Evolutionary conservation across 1,140 invertebrate genomes (phyloP).

Genomic region (Laupala kohalensis): DNA sequence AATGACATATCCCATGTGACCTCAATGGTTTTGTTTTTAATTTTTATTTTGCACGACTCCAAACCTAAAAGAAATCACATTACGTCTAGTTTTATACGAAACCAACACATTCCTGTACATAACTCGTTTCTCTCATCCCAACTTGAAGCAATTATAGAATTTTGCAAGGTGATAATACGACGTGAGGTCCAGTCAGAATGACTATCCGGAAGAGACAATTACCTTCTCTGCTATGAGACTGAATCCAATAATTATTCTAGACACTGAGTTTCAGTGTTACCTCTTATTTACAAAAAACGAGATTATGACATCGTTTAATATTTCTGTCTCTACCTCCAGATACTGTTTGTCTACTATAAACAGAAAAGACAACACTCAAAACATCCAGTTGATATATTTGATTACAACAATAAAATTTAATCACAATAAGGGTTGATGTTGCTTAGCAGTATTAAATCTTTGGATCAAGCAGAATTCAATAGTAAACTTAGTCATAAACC

Average conservation of each 20-base stretch:
- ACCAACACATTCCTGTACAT: slow-evolving; percentile 19
- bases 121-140: slow-evolving; percentile 94
- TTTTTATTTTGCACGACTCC: slow-evolving; percentile 98
- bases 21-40: slow-evolving; percentile 97
- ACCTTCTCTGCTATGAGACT: neutral
- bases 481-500: slow-evolving; percentile 44
- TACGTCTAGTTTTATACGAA: neutral
- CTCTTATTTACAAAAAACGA: slow-evolving; percentile 97
- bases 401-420: neutral
- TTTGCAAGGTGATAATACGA: slow-evolving; percentile 92
- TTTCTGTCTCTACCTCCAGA: slow-evolving; percentile 97
- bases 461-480: slow-evolving; percentile 5
- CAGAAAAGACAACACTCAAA: slow-evolving; percentile 95
- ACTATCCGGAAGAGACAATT: slow-evolving; percentile 61
- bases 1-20: slow-evolving; percentile 94
- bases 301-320: slow-evolving; percentile 99
- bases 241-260: neutral
- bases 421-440: neutral
- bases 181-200: slow-evolving; percentile 99
- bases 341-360: slow-evolving; percentile 99
- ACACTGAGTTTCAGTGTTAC: slow-evolving; percentile 48
- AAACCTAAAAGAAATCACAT: slow-evolving; percentile 72
- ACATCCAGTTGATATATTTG: slow-evolving; percentile 62
- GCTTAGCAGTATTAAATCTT: slow-evolving; percentile 3
- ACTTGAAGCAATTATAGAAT: slow-evolving; percentile 97